Evolutionary conservation across 2,888 invertebrate species (phyloP), one percentile per base, ranked within the genome.

Genomic region (Altica lythri): DNA sequence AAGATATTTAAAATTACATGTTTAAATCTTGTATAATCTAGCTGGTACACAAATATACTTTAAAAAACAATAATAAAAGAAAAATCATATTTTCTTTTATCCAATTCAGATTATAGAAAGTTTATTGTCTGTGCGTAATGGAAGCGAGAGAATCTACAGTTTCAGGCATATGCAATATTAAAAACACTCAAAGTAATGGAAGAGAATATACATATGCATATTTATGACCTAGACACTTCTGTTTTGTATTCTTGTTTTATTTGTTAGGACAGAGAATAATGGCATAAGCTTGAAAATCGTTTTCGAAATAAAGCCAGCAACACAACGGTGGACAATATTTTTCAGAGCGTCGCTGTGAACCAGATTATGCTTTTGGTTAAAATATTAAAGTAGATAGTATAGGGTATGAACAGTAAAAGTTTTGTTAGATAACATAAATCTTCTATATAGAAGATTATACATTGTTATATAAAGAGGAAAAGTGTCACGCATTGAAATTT

Each of bases 131-230:
- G 34, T 48, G 27, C 37, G 53, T 35, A 34, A 48, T 47, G 48
- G 42, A 48, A 53, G 43, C 53, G 30, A 46, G 34, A 50, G 51
- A 44, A 55, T 40, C 52, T 45, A 57, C 34, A 49, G 27, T 45
- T 40, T 40, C 22, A 35, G 40, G 44, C 46, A 53, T 49, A 53
- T 58, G 55, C 52, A 53, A 58, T 58, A 58, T 58, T 58, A 55
- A 58, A 58, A 52, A 58, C 54, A 55, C 58, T 58, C 55, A 55
- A 35, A 55, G 52, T 55, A 58, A 58, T 58, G 58, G 58, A 58
- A 58, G 49, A 45, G 54, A 38, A 34, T 50, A 55, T 51, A 55
- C 46, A 37, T 48, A 55, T 55, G 49, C 55, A 55, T 55, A 55
- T 55, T 55, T 55, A 55, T 55, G 51, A 51, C 46, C 42, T 22